A percentile compares a stretch with the other conserved stretches of the same genome.
Conservation (phyloP, 2,113 vertebrate genomes). For the Agelaius tricolor region DNA sequence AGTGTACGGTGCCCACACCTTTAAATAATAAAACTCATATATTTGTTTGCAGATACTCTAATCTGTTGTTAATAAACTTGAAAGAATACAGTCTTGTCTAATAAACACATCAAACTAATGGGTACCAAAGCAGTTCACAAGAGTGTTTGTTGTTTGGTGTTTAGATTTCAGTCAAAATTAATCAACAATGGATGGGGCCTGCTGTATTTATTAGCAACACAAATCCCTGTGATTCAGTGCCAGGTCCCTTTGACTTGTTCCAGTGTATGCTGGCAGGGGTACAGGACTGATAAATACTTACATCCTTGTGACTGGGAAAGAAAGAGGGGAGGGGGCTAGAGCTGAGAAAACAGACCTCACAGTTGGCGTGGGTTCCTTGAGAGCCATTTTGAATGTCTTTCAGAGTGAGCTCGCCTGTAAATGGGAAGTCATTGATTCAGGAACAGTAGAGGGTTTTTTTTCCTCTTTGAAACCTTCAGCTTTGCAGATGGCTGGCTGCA, state of each 20-base stretch:
- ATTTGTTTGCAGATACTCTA: slow-evolving; percentile 77
- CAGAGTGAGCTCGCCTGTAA: slow-evolving; percentile 35
- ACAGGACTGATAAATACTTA: slow-evolving; percentile 78
- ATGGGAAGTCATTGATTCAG: slow-evolving; percentile 77
- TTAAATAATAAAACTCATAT: slow-evolving; percentile 61
- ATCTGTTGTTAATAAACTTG: slow-evolving; percentile 82
- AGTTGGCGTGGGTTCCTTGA: slow-evolving; percentile 71
- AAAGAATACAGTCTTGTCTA: slow-evolving; percentile 78
- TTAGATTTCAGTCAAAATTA: slow-evolving; percentile 82
- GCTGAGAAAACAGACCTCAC: slow-evolving; percentile 60
- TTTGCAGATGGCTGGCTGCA: slow-evolving; percentile 74
- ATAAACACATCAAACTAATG: slow-evolving; percentile 82
- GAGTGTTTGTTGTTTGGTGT: slow-evolving; percentile 79
- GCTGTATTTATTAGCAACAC: slow-evolving; percentile 79
- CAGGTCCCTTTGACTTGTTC: slow-evolving; percentile 74
- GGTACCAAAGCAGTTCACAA: slow-evolving; percentile 70
- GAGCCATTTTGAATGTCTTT: slow-evolving; percentile 78
- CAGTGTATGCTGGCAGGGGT: slow-evolving; percentile 72
- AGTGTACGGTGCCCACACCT: slow-evolving; percentile 20
- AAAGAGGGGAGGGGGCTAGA: slow-evolving; percentile 41
- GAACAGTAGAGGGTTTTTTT: slow-evolving; percentile 71
- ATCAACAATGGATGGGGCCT: slow-evolving; percentile 76
- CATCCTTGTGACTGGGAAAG: slow-evolving; percentile 71
- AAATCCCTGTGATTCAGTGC: slow-evolving; percentile 77
- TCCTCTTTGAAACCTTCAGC: slow-evolving; percentile 70